Base-by-base conservation (phyloP, 2,797 vertebrate genomes). In the Dermochelys coriacea region DNA sequence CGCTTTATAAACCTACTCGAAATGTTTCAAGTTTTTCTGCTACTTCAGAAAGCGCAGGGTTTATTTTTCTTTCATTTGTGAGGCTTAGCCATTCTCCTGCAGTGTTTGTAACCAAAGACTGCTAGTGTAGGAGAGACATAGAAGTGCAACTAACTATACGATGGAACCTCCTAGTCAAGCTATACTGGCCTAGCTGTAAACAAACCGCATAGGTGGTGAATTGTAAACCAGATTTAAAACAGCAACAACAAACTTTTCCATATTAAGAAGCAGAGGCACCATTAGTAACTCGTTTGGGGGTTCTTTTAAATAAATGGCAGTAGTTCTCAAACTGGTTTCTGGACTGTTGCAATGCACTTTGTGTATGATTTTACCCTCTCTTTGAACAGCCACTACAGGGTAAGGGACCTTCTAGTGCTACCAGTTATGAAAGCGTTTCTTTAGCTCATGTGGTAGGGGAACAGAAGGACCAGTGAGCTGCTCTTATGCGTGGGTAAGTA, bases 1-100 rank as follows among this genome's bases (percentile, higher is more conserved):
- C 2, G 29, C 49, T 0, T 0, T 5, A 2, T 6, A 8, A 34
- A 16, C 8, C 25, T 27, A 0, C 1, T 1, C 1, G 5, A 71
- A 83, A 21, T 21, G 16, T 85, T 74, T 57, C 3, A 29, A 18
- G 74, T 49, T 77, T 47, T 77, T 9, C 27, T 29, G 16, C 6
- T 15, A 18, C 27, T 47, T 77, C 2, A 8, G 45, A 77, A 31
- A 77, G 27, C 5, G 45, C 45, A 16, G 45, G 14, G 45, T 29
- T 14, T 15, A 15, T 47, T 77, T 77, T 49, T 49, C 45, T 77
- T 77, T 18, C 18, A 31, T 77, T 27, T 47, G 41, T 47, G 41
- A 25, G 12, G 12, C 71, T 77, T 27, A 77, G 27, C 74, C 74
- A 77, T 49, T 77, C 74, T 49, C 45, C 74, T 77, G 41, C 74